Evolutionary conservation across 2,113 vertebrate species (phyloP), one percentile per base, ranked within the genome.

Genomic region (Pseudopodoces humilis): DNA sequence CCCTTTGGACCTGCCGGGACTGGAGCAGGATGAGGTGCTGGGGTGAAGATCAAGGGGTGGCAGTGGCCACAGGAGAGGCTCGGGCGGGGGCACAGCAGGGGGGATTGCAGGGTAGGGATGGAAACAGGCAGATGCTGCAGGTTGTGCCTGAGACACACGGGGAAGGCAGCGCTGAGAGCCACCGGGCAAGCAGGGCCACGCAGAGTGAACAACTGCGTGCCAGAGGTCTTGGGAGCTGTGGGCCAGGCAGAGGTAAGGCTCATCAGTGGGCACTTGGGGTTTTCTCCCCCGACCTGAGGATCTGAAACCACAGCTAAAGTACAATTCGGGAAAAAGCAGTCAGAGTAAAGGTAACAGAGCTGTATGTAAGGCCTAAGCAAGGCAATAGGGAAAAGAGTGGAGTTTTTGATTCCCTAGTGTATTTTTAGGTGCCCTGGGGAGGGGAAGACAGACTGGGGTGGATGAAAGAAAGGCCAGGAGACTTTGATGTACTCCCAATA

Each of bases 131-230:
- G 46, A 70, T 13, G 50, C 47, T 47, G 15, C 5, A 8, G 55
- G 46, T 59, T 10, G 5, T 10, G 1, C 33, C 64, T 35, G 46
- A n/a, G 72, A 23, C 23, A 35, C 9, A 2, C 30, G 11, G 77
- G 59, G 65, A 53, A 70, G 58, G 63, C 24, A 41, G 39, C 0
- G 0, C 37, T 3, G 43, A 53, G 75, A 80, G 72, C 33, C 18
- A 2, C 33, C 0, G 0, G 44, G 77, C 25, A 47, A 62, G 63
- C 4, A 4, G 27, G 44, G 25, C 44, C 6, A 2, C 1, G 0
- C 6, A 2, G 41, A 7, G 31, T 0, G 1, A 64, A 46, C 13
- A 62, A 31, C 47, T 41, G 9, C 0, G 2, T 6, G 44, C 41
- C 78, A 58, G 5, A 76, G 55, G 21, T 12, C 62, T 39, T 76